phyloP scores from a whole-genome alignment of 1,140 invertebrate genomes.

The Mylabris phalerata region DNA sequence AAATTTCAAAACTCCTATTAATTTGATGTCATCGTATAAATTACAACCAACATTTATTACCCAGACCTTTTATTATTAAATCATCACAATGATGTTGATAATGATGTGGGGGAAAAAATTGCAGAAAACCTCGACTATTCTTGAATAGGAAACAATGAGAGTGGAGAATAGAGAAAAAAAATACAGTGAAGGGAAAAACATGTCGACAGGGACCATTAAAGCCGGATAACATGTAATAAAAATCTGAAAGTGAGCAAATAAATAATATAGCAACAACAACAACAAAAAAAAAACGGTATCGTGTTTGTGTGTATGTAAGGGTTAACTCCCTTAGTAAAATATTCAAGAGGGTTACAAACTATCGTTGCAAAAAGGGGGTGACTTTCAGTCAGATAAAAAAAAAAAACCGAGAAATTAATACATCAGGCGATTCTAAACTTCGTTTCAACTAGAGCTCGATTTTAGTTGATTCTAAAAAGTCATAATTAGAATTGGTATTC shows the following conservation, averaged over 20 bases:
- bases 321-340: slow-evolving; percentile 1
- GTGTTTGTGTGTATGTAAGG: neutral
- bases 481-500: too few relatives aligned
- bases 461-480: too few relatives aligned
- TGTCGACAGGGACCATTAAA: slow-evolving; percentile 2
- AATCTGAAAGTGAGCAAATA: slow-evolving; percentile 11
- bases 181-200: neutral
- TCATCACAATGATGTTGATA: neutral
- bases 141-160: neutral
- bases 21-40: too few relatives aligned
- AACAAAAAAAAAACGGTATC: neutral
- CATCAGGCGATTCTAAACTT: too few relatives aligned
- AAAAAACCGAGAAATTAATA: too few relatives aligned
- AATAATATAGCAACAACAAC: slow-evolving; percentile 1
- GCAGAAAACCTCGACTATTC: neutral
- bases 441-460: too few relatives aligned
- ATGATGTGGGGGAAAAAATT: neutral
- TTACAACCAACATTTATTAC: too few relatives aligned
- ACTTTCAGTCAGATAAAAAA: too few relatives aligned
- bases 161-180: too few relatives aligned
- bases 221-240: slow-evolving; percentile 10
- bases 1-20: too few relatives aligned
- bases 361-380: neutral
- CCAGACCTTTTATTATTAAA: neutral
- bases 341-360: neutral